phyloP scores from a whole-genome alignment of 2,888 invertebrate species.

The Neoaliturus tenellus region DNA sequence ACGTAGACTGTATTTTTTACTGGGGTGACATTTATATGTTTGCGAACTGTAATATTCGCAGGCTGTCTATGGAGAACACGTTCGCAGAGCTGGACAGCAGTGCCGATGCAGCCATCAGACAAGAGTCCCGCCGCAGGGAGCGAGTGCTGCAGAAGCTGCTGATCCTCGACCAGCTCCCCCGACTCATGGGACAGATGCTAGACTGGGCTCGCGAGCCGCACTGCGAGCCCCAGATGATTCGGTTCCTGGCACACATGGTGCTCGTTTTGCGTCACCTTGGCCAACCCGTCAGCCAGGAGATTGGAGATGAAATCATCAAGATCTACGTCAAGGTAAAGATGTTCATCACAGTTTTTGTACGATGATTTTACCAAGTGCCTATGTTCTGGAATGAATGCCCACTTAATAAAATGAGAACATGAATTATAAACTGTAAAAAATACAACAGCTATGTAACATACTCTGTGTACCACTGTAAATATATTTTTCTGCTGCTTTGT shows the following conservation, averaged over 20 bases:
- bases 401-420: too few species aligned
- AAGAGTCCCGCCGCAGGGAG: constrained; percentile 80
- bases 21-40: too few species aligned
- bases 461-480: too few species aligned
- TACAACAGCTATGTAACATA: too few species aligned
- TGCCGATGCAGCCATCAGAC: constrained; percentile 75
- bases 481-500: too few species aligned
- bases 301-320: constrained; percentile 85
- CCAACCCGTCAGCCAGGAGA: constrained; percentile 80
- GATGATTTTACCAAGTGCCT: too few species aligned
- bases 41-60: too few species aligned
- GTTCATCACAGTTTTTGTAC: too few species aligned
- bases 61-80: constrained; percentile 81
- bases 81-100: constrained; percentile 81
- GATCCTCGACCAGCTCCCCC: constrained; percentile 87
- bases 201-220: constrained; percentile 55
- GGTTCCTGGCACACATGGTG: constrained; percentile 91
- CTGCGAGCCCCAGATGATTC: constrained; percentile 72
- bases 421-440: too few species aligned
- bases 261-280: constrained; percentile 89
- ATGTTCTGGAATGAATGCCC: too few species aligned
- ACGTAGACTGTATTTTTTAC: too few species aligned
- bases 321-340: constrained; percentile 75
- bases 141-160: constrained; percentile 90
- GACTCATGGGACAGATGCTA: constrained; percentile 76